Conservation (phyloP, 2,888 invertebrate species). For the Drosophila differens region DNA sequence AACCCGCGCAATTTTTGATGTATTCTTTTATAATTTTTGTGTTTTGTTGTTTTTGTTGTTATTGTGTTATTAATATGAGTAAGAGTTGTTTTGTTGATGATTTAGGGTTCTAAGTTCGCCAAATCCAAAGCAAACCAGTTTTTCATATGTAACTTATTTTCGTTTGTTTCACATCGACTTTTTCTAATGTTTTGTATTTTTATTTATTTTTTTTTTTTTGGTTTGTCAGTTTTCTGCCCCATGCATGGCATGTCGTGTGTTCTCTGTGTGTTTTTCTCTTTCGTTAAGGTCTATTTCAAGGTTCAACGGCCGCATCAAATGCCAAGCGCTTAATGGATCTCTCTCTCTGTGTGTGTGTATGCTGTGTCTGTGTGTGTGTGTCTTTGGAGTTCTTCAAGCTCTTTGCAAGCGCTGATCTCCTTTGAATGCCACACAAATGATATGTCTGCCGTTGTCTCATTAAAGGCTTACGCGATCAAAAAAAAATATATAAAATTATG, state of each 20-base stretch:
- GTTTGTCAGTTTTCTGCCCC: constrained; percentile 36
- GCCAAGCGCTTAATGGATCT: constrained; percentile 63
- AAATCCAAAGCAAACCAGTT: constrained; percentile 77
- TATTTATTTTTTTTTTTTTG: neutral
- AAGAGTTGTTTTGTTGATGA: constrained; percentile 65
- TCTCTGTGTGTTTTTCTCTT: constrained; percentile 60
- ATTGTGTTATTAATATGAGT: constrained; percentile 78
- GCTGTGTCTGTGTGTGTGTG: constrained; percentile 9
- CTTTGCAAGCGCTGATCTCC: constrained; percentile 56
- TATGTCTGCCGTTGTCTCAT: constrained; percentile 62
- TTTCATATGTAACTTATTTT: constrained; percentile 78
- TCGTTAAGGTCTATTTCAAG: constrained; percentile 73
- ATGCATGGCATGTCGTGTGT: constrained; percentile 48
- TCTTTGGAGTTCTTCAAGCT: constrained; percentile 35
- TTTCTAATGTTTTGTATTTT: constrained; percentile 16
- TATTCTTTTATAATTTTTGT: constrained; percentile 47
- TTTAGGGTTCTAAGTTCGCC: constrained; percentile 72
- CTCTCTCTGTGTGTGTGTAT: neutral
- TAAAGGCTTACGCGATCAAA: constrained; percentile 63
- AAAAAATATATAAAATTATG: constrained; percentile 30
- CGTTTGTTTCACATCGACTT: constrained; percentile 71
- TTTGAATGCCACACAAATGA: constrained; percentile 56
- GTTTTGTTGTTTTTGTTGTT: constrained; percentile 37
- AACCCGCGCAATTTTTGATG: constrained; percentile 49
- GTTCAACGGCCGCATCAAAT: constrained; percentile 75